Conservation (phyloP, 2,797 vertebrate genomes). For the Lepidocolaptes lacrymiger region DNA sequence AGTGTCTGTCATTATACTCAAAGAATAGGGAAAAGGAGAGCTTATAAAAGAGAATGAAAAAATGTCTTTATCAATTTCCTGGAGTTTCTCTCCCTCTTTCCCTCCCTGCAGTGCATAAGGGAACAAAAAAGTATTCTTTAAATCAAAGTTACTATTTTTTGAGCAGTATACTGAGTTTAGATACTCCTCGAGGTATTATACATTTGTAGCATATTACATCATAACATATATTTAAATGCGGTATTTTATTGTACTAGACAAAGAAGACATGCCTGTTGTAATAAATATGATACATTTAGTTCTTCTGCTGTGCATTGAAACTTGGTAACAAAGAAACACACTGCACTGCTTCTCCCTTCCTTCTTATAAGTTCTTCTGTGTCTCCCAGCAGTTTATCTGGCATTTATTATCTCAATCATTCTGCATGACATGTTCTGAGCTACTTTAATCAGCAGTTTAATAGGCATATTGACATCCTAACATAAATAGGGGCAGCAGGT, state of each 20-base stretch:
- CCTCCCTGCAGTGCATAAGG: background rate
- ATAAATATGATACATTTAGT: background rate
- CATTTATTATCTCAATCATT: background rate
- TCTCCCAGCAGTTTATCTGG: background rate
- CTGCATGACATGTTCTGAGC: background rate
- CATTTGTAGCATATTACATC: background rate
- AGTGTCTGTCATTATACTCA: background rate
- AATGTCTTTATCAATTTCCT: background rate
- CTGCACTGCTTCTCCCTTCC: background rate
- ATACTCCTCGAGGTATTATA: background rate
- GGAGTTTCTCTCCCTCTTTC: background rate
- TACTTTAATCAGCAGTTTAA: background rate
- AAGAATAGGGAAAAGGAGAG: background rate
- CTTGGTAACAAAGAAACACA: background rate
- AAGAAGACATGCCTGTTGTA: background rate
- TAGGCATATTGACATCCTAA: background rate
- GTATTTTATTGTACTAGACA: background rate
- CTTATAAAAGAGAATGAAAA: background rate
- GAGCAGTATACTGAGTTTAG: background rate
- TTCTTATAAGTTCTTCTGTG: background rate
- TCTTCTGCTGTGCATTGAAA: background rate
- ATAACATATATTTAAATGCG: background rate
- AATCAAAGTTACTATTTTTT: background rate
- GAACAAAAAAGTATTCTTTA: background rate
- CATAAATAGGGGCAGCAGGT: background rate